Percentiles rank a stretch among this genome's conserved stretches.
phyloP scores from a whole-genome alignment of 2,797 vertebrate species.

The Pteronotus mesoamericanus region DNA sequence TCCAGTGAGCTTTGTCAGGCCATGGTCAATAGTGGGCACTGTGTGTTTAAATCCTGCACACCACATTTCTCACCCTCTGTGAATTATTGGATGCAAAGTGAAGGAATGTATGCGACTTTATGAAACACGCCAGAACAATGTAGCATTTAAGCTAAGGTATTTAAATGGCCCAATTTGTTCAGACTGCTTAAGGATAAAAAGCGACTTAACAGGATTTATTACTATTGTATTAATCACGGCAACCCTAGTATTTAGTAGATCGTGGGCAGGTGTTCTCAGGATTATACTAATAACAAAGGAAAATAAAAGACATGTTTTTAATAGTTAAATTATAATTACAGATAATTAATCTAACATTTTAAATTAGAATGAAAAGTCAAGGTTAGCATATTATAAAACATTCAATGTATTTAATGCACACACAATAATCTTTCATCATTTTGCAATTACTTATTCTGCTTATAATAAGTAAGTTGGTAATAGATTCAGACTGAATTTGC shows the following conservation, averaged over 20 bases:
- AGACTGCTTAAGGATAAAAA: slow-evolving; percentile 60
- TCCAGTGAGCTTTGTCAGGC: not conserved
- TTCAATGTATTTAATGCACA: slow-evolving; percentile 66
- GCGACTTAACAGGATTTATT: slow-evolving; percentile 14
- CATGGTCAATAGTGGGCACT: not conserved
- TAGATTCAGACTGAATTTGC: slow-evolving; percentile 26
- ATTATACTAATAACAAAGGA: slow-evolving; percentile 58
- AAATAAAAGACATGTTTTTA: slow-evolving; percentile 52
- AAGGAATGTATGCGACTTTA: slow-evolving; percentile 9
- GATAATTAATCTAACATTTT: slow-evolving; percentile 56
- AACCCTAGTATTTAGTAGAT: slow-evolving; percentile 24
- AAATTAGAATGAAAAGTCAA: slow-evolving; percentile 55
- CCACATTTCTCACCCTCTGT: not conserved
- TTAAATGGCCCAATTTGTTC: slow-evolving; percentile 57
- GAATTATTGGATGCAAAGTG: not conserved
- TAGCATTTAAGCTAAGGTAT: slow-evolving; percentile 40
- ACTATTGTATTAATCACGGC: slow-evolving; percentile 54
- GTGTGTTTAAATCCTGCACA: not conserved
- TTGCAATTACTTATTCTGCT: slow-evolving; percentile 50
- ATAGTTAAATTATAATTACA: slow-evolving; percentile 65
- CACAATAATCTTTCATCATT: slow-evolving; percentile 50
- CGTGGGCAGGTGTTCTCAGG: slow-evolving; percentile 57
- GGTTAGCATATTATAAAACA: slow-evolving; percentile 53
- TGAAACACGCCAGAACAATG: slow-evolving; percentile 14
- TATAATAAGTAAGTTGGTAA: slow-evolving; percentile 51